Evolutionary conservation across 1,140 invertebrate species (phyloP), one percentile per base, ranked within the genome.

Genomic region (Cydia fagiglandana): DNA sequence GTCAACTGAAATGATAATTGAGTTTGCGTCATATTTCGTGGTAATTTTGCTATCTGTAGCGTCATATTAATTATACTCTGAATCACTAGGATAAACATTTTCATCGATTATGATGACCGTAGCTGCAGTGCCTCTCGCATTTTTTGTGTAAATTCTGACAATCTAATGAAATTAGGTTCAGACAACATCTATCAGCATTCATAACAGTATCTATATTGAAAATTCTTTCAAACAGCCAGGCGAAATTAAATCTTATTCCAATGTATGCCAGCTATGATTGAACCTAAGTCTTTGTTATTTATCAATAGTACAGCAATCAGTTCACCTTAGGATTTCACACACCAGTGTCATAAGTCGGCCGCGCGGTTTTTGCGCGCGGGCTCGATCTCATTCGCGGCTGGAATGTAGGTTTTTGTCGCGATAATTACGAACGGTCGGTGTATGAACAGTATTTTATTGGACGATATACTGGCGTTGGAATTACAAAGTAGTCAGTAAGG

Each of bases 351-450:
- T 41, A 70, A 70, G 30, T 70, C 64, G 64, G 34, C 66, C 34
- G 66, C 64, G 28, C 15, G 13, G 66, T 70, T 70, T 70, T 66
- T 66, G 13, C 47, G 45, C 38, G 41, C 73, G 81, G 81, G 86
- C 86, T 85, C 87, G 83, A 85, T 86, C 76, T 82, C 80, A 81
- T 83, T 82, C 45, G 78, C 76, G 76, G 79, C 78, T 78, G 86
- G 86, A 88, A 89, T 87, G 86, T 77, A 34, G 79, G 76, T 88
- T 88, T 89, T 88, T 88, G 83, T 84, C 84, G 78, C 61, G 82
- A 80, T 83, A 80, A 87, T 86, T 83, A 82, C 83, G 82, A 70
- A 74, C 66, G 64, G 50, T 53, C 24, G 17, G 5, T 61, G 56
- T 61, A 61, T 61, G 7, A 24, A 61, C 56, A 61, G 56, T 61